Percentiles rank a stretch among this genome's conserved stretches.
Conservation (phyloP, 1,140 invertebrate species). For the Diorhabda elongata region DNA sequence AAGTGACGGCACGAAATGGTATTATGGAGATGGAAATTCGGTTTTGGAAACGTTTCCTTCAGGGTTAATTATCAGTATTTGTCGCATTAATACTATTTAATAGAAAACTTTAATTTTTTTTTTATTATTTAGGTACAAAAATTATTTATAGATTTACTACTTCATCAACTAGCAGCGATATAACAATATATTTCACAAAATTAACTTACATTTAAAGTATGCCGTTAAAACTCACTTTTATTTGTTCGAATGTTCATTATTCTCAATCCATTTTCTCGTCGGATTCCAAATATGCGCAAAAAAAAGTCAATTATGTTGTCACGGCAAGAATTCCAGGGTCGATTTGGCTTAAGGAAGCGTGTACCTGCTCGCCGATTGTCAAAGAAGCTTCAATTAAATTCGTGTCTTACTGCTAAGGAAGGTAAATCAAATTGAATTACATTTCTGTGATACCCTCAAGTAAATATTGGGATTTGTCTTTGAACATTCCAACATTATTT, state of each 20-base stretch:
- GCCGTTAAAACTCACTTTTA: background rate
- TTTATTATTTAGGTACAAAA: too few species aligned
- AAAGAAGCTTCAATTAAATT: background rate
- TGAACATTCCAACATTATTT: too few species aligned
- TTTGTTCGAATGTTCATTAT: background rate
- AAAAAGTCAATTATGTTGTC: constrained; percentile 1
- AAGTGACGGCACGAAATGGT: constrained; percentile 6
- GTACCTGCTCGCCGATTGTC: background rate
- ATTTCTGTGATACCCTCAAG: background rate
- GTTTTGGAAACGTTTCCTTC: background rate
- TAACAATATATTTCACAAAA: too few species aligned
- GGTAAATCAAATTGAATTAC: background rate
- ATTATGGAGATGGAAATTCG: constrained; percentile 9
- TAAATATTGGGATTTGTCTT: too few species aligned
- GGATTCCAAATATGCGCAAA: background rate
- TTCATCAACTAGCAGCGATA: too few species aligned
- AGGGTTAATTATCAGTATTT: background rate
- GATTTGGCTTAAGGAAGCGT: background rate
- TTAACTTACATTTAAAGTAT: background rate
- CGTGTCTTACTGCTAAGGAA: background rate
- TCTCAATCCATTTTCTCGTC: background rate
- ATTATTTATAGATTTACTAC: too few species aligned
- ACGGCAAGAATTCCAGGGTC: background rate
- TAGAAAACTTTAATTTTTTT: too few species aligned
- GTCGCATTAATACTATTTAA: background rate